phyloP scores from a whole-genome alignment of 2,888 invertebrate species.

The Hololepta plana region DNA sequence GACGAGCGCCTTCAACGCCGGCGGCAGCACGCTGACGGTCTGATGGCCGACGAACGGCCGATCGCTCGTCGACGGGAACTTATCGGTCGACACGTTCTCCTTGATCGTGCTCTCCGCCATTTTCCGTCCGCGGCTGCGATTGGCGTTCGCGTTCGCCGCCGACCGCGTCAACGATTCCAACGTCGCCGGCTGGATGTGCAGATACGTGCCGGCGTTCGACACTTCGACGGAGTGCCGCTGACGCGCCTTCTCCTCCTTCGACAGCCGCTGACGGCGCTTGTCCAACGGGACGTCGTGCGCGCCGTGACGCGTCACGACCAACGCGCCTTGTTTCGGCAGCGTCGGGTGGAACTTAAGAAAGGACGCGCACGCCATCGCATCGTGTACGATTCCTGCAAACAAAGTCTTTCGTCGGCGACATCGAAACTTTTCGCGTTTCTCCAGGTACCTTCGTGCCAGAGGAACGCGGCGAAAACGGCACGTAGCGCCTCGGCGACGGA shows the following conservation, averaged over 20 bases:
- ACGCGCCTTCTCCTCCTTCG: constrained; percentile 42
- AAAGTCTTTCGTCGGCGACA: constrained; percentile 3
- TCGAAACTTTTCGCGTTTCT: not conserved
- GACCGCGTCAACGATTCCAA: constrained; percentile 60
- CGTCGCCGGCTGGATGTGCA: constrained; percentile 62
- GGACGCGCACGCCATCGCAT: constrained; percentile 95
- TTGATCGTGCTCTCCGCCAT: constrained; percentile 30
- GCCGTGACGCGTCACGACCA: constrained; percentile 48
- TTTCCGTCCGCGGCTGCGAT: constrained; percentile 34
- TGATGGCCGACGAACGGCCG: constrained; percentile 28
- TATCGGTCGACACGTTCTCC: constrained; percentile 8
- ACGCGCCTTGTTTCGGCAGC: constrained; percentile 59
- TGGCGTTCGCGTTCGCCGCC: constrained; percentile 61
- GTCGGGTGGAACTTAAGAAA: constrained; percentile 87
- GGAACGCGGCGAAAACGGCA: constrained; percentile 88
- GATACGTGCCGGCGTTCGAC: constrained; percentile 41
- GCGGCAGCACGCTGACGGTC: constrained; percentile 63
- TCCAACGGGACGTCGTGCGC: constrained; percentile 23
- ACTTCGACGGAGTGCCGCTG: constrained; percentile 86
- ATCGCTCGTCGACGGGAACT: constrained; percentile 14
- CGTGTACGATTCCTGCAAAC: constrained; percentile 64
- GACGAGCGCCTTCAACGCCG: constrained; percentile 73
- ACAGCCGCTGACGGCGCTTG: constrained; percentile 29
- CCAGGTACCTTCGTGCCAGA: constrained; percentile 77
- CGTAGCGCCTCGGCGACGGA: constrained; percentile 82